Evolutionary conservation across 2,888 invertebrate species (phyloP), one percentile per base, ranked within the genome.

Genomic region (Hyppa rectilinea): DNA sequence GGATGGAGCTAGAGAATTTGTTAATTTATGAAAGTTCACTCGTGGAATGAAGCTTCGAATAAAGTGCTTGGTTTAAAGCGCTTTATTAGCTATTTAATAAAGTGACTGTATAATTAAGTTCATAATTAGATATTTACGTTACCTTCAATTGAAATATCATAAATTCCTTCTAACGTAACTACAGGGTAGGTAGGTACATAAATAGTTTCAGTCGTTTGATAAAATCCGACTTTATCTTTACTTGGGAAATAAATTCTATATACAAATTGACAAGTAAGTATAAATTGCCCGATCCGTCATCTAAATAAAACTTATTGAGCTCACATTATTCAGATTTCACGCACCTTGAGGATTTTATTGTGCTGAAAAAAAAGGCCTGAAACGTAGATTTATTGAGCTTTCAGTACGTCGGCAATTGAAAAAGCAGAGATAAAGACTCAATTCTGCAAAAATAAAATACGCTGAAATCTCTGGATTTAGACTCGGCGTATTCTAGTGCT

Each of bases 21-120:
- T 77, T 77, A 73, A 78, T 79, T 80, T 83, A 79, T 83, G 63
- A 80, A 85, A 81, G 66, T 83, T 85, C 63, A 66, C 61, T 76
- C 53, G 49, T 52, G 61, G 60, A 62, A 68, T 71, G 60, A 23
- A 66, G 58, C 52, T 62, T 26, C 29, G 60, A 61, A 82, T 74
- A 59, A 65, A 55, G 64, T 47, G 59, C 56, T 67, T 34, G 36
- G 29, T 47, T 67, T 60, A 36, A 60, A 59, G 53, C 53, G 68
- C 49, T 77, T 78, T 68, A 77, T 77, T 64, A 78, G 74, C 47
- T 68, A 78, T 67, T 67, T 62, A 74, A 78, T 78, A 64, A 68
- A 64, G 47, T 38, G 31, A 38, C 55, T 14, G 34, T 50, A 38
- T 59, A 45, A 59, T 50, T 63, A 36, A 78, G 67, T 78, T 66